phyloP scores from a whole-genome alignment of 2,113 vertebrate genomes.

The Sakesphorus luctuosus region DNA sequence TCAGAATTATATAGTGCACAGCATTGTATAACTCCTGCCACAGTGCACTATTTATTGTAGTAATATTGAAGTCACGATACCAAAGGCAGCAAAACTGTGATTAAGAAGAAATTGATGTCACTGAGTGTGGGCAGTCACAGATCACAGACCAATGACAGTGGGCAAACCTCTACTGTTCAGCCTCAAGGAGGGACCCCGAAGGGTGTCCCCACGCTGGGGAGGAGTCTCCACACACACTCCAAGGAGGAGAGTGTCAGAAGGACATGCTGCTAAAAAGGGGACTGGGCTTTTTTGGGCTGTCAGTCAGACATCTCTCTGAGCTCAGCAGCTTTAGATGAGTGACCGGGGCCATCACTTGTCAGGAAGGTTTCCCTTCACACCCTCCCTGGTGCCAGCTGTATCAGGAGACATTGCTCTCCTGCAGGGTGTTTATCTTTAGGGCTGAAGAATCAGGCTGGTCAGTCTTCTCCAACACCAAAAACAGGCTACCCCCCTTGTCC shows the following conservation, averaged over 20 bases:
- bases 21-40: background rate
- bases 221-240: background rate
- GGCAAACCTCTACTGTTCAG: background rate
- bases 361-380: background rate
- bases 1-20: background rate
- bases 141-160: too few species aligned
- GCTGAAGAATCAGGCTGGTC: background rate
- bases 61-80: background rate
- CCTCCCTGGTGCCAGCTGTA: background rate
- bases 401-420: background rate
- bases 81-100: background rate
- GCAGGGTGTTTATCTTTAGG: background rate
- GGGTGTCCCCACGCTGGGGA: background rate
- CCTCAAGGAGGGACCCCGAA: background rate
- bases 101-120: background rate
- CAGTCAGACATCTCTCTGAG: background rate
- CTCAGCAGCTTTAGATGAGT: background rate
- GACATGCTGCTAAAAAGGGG: background rate
- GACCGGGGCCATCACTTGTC: background rate
- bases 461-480: too few species aligned
- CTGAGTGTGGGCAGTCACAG: background rate
- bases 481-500: background rate
- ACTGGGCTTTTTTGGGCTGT: background rate
- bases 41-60: background rate
- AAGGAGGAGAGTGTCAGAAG: background rate